Conservation (phyloP, 2,797 vertebrate genomes). For the Lindbergichthys nudifrons region DNA sequence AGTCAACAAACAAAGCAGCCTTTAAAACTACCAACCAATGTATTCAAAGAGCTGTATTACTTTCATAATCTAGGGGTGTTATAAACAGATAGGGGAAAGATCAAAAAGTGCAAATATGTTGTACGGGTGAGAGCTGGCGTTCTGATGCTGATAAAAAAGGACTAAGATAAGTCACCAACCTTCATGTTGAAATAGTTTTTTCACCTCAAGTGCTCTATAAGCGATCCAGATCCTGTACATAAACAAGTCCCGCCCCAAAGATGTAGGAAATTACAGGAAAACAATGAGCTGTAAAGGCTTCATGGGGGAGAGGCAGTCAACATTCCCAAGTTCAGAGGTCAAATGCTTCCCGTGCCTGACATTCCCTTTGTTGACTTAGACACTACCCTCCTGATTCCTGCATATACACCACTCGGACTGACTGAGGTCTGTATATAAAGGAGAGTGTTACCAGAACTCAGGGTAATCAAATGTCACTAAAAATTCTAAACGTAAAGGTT, state of each 20-base stretch:
- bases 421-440: conserved; percentile 8
- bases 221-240: not conserved
- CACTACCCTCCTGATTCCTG: conserved; percentile 22
- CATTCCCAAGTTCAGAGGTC: conserved; percentile 58
- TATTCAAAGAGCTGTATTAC: not conserved
- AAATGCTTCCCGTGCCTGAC: conserved; percentile 63
- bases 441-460: not conserved
- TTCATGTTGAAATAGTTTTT: not conserved
- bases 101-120: not conserved
- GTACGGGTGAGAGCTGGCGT: not conserved
- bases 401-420: not conserved
- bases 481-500: not conserved
- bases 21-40: not conserved
- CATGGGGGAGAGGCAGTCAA: conserved; percentile 3
- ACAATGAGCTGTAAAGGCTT: conserved; percentile 34
- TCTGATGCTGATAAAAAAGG: conserved; percentile 5
- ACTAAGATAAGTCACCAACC: conserved; percentile 10
- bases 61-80: not conserved
- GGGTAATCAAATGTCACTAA: not conserved
- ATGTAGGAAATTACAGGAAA: conserved; percentile 26
- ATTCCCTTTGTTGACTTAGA: conserved; percentile 67
- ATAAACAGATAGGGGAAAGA: not conserved
- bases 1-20: conserved; percentile 54
- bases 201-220: not conserved
- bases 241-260: not conserved